These are phyloP conservation scores for Leucoptera coffeella DNA, from an alignment of 2,888 invertebrate genomes.

Conservation along the genomic window DNA sequence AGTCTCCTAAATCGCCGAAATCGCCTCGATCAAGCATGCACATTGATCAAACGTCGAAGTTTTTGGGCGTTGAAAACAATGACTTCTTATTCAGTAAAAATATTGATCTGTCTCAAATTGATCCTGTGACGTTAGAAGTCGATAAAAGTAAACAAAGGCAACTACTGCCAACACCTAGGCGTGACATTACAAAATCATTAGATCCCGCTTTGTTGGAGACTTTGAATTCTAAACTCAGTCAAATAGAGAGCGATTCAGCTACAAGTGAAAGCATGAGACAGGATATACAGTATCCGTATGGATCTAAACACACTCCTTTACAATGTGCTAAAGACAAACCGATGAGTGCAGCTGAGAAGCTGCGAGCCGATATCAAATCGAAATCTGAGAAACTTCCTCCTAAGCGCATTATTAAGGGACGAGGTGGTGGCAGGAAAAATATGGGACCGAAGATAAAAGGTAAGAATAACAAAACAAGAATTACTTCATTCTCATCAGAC, in stretches of 20 bases:
- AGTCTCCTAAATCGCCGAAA: constrained; percentile 49
- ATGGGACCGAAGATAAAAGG: constrained; percentile 53
- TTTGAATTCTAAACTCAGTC: constrained; percentile 65
- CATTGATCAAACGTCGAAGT: constrained; percentile 30
- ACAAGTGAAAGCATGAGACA: constrained; percentile 63
- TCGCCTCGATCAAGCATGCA: constrained; percentile 38
- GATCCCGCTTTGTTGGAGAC: constrained; percentile 64
- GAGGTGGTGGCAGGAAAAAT: constrained; percentile 55
- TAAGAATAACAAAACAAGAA: constrained; percentile 65
- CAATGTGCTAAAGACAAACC: constrained; percentile 35
- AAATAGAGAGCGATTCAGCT: constrained; percentile 71
- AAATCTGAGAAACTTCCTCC: constrained; percentile 58
- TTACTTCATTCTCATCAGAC: constrained; percentile 70
- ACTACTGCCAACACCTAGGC: constrained; percentile 62
- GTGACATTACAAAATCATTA: constrained; percentile 63
- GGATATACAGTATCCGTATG: constrained; percentile 48
- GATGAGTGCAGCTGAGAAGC: constrained; percentile 39
- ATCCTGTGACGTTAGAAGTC: constrained; percentile 65
- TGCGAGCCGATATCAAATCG: constrained; percentile 45
- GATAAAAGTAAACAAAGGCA: constrained; percentile 59
- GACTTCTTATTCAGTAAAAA: constrained; percentile 69
- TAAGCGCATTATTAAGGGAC: constrained; percentile 57
- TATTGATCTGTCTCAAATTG: constrained; percentile 66
- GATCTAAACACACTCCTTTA: constrained; percentile 32
- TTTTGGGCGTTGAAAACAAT: constrained; percentile 46